Evolutionary conservation across 2,888 invertebrate genomes (phyloP), one percentile per base, ranked within the genome.

Genomic region (Rosalia funebris): DNA sequence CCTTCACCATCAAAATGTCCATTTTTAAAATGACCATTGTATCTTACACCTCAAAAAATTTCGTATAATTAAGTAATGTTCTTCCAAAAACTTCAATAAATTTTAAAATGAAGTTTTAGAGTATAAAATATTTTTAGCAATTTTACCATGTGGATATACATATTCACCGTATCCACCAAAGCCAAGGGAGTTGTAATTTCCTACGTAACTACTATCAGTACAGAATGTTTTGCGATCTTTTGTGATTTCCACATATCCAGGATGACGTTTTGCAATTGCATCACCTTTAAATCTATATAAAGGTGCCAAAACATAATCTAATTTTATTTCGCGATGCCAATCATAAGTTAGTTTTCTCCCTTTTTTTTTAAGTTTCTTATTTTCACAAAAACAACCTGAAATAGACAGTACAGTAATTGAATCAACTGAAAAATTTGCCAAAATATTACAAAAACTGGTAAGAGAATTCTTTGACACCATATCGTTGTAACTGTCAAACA

Each of bases 1-100:
- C 91, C 92, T 1, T 80, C 73, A 0, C 91, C 91, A 68, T 91
- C 87, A 75, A 91, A 91, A 83, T 85, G 83, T 0, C 89, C 89
- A 73, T 90, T 88, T 63, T 84, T 83, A 70, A 91, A 84, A 19
- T 86, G 82, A 1, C 92, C 91, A 64, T 85, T 83, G 75, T 90
- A 89, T 41, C 81, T 72, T 0, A 85, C 85, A 9, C 82, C 88
- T 88, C 47, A 37, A 59, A 57, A 55, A 17, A 57, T 37, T 37
- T 37, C n/a, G n/a, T n/a, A n/a, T n/a, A n/a, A n/a, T n/a, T n/a
- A n/a, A n/a, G n/a, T n/a, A n/a, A n/a, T n/a, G n/a, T n/a, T n/a
- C n/a, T n/a, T n/a, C n/a, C n/a, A n/a, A n/a, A n/a, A n/a, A n/a
- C n/a, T n/a, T n/a, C n/a, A n/a, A n/a, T n/a, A n/a, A n/a, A n/a